A percentile compares a stretch with the other conserved stretches of the same genome.
Evolutionary conservation across 2,797 vertebrate genomes (phyloP).

Genomic region (Oryzias sinensis): DNA sequence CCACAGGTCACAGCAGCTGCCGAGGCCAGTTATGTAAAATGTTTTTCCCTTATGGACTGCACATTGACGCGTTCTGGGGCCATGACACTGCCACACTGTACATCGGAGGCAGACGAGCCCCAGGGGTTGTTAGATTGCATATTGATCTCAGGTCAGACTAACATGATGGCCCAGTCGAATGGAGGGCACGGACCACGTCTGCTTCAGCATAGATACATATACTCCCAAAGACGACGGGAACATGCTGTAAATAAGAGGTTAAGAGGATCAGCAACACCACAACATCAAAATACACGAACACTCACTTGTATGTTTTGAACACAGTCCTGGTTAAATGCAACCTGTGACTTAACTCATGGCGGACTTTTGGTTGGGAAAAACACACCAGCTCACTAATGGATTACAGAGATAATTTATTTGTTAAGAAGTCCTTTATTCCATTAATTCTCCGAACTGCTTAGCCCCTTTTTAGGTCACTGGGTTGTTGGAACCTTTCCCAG

Average conservation of each 20-base stretch:
- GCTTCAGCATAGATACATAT: conserved; percentile 19
- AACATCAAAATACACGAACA: too few species aligned
- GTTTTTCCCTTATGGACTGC: conserved; percentile 40
- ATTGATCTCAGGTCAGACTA: conserved; percentile 76
- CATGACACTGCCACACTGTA: conserved; percentile 47
- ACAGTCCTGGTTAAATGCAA: too few species aligned
- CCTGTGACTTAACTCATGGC: too few species aligned
- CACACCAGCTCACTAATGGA: too few species aligned
- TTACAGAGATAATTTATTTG: too few species aligned
- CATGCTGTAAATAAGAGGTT: conserved; percentile 26
- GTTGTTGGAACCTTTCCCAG: too few species aligned
- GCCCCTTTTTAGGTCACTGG: too few species aligned
- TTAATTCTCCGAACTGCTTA: too few species aligned
- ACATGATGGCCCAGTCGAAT: conserved; percentile 65
- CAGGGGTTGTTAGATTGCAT: conserved; percentile 74
- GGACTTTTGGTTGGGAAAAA: too few species aligned
- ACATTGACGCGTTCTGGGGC: conserved; percentile 52
- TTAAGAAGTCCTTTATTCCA: too few species aligned
- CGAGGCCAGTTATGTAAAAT: conserved; percentile 69
- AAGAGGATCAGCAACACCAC: too few species aligned
- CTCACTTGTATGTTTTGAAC: too few species aligned
- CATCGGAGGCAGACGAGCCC: conserved; percentile 38
- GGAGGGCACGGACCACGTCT: conserved; percentile 58
- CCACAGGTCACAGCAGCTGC: conserved; percentile 17
- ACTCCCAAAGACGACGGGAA: not conserved